Conservation (phyloP, 2,113 vertebrate species). For the Nesogale talazaci region DNA sequence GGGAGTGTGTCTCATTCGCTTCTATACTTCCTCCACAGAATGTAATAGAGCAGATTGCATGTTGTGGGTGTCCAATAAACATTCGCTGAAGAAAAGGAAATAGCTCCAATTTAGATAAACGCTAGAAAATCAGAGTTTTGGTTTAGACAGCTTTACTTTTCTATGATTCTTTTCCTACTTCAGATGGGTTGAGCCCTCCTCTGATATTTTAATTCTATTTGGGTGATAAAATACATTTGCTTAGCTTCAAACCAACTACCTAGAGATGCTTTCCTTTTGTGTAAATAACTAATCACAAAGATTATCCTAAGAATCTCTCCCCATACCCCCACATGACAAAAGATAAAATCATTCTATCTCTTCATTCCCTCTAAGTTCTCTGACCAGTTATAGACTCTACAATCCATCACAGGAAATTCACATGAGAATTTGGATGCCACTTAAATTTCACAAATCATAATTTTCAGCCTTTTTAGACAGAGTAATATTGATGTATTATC, state of each 20-base stretch:
- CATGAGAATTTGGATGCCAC: not conserved
- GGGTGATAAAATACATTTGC: not conserved
- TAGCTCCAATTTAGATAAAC: conserved; percentile 68
- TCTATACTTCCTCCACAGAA: conserved; percentile 59
- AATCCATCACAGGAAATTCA: not conserved
- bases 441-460: not conserved
- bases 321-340: no score
- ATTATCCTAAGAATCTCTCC: not conserved
- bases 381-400: not conserved
- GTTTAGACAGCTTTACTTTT: conserved; percentile 20
- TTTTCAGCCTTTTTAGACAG: not conserved
- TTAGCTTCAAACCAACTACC: not conserved
- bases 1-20: conserved; percentile 24
- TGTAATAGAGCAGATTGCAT: conserved; percentile 64
- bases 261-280: not conserved
- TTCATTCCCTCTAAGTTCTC: no score
- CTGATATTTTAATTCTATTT: not conserved
- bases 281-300: not conserved
- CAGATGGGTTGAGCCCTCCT: not conserved
- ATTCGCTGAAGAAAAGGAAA: conserved; percentile 74
- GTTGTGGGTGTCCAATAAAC: conserved; percentile 55
- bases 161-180: not conserved
- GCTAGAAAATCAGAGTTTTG: conserved; percentile 44
- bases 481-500: not conserved
- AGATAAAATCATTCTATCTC: not conserved